A percentile compares a stretch with the other conserved stretches of the same genome.
These are phyloP conservation scores for Hesperia comma DNA, from an alignment of 2,888 invertebrate genomes.

Conservation along the genomic window DNA sequence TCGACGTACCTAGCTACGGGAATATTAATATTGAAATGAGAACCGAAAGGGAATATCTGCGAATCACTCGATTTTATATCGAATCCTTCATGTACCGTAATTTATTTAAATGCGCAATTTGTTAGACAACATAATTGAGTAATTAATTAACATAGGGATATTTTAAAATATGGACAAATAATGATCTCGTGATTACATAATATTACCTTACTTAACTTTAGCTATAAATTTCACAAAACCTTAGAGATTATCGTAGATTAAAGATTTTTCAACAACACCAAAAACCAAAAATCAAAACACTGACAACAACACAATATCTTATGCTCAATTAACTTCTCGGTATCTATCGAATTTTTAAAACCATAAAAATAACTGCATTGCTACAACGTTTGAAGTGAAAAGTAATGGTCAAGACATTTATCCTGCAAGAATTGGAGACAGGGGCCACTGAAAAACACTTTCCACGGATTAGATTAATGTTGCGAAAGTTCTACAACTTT, in stretches of 20 bases:
- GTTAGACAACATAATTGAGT: neutral
- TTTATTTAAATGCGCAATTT: neutral
- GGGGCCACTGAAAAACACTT: conserved; percentile 30
- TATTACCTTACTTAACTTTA: too few relatives aligned
- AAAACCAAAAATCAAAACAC: too few relatives aligned
- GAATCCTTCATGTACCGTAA: neutral
- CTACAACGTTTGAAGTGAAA: neutral
- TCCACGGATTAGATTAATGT: conserved; percentile 33
- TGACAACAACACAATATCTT: too few relatives aligned
- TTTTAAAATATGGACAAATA: too few relatives aligned
- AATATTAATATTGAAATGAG: conserved; percentile 76
- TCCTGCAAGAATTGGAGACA: conserved; percentile 7
- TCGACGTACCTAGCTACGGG: conserved; percentile 56
- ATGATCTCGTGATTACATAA: too few relatives aligned
- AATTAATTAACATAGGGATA: too few relatives aligned
- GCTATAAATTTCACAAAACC: too few relatives aligned
- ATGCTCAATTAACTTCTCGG: too few relatives aligned
- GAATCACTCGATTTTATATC: conserved; percentile 44
- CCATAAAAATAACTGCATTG: too few relatives aligned
- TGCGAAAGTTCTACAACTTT: conserved; percentile 28
- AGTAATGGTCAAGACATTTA: conserved; percentile 27
- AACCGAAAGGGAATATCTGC: conserved; percentile 45
- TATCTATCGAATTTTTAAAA: too few relatives aligned
- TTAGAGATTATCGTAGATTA: too few relatives aligned
- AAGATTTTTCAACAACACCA: too few relatives aligned